A percentile compares a stretch with the other conserved stretches of the same genome.
phyloP scores from a whole-genome alignment of 2,888 invertebrate genomes.

The Beris morrisii region DNA sequence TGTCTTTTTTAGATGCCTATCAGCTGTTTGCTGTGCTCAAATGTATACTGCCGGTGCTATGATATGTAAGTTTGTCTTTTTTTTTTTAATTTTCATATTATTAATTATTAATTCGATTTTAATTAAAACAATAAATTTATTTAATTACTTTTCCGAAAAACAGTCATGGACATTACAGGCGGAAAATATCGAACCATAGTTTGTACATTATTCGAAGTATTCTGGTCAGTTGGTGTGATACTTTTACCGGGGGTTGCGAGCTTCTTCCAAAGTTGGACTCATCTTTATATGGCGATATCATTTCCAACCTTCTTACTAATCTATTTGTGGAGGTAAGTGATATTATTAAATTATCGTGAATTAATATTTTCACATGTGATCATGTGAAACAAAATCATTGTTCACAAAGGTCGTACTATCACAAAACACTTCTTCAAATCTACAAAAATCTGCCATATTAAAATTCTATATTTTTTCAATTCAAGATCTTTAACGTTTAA shows the following conservation, averaged over 20 bases:
- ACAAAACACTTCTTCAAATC: no score
- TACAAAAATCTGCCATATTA: no score
- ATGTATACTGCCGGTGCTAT: constrained; percentile 58
- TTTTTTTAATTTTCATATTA: no score
- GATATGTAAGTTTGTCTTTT: constrained; percentile 52
- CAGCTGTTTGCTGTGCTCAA: constrained; percentile 57
- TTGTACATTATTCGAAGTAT: constrained; percentile 56
- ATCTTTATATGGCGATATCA: constrained; percentile 58
- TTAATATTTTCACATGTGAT: no score
- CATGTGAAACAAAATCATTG: no score
- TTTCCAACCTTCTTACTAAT: constrained; percentile 56
- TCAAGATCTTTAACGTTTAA: no score
- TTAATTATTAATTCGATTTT: no score
- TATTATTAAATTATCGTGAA: no score
- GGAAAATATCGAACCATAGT: constrained; percentile 55
- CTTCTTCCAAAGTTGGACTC: constrained; percentile 56
- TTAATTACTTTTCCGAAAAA: constrained; percentile 4
- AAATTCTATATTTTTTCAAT: no score
- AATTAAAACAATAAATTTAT: background rate
- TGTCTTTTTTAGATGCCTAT: constrained; percentile 56
- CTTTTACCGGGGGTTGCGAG: constrained; percentile 56
- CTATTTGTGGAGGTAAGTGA: constrained; percentile 53
- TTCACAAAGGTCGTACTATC: no score
- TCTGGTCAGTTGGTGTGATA: constrained; percentile 59
- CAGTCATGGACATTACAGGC: constrained; percentile 57